Base-by-base conservation (phyloP, 2,888 invertebrate genomes). In the Zaprionus lineosus region DNA sequence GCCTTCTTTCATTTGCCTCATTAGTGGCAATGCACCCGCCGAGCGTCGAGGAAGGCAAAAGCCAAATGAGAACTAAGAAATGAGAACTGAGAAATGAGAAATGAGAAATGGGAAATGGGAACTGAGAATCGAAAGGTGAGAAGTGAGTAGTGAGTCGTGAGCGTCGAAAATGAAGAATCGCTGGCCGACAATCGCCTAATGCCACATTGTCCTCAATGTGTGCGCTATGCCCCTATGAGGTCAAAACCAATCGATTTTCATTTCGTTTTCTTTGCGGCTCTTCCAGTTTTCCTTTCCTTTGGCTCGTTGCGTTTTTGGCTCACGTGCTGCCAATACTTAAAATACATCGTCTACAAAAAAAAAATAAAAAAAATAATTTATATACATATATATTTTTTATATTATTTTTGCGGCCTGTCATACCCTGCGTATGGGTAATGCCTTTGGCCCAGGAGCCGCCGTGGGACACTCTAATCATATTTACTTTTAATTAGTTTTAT, bases 181-280 rank as follows among this genome's bases (percentile, higher is more conserved):
- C 44, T 47, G 46, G 64, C 59, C 59, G 34, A 63, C 36, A 51
- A 59, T 52, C 51, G 56, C 57, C 77, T 69, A 76, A 77, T 77
- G 77, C 74, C 58, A 39, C 62, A 53, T 36, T 60, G 78, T 41
- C 74, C 71, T 58, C 59, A 60, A 79, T 83, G 62, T 74, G 70
- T 61, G 73, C 79, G 60, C 58, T 70, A 67, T 74, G 71, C 68
- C 63, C 55, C 76, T 70, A 74, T 82, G 87, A 87, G 86, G 87
- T 86, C 86, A 86, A 86, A 86, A 87, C 75, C 86, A 86, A 86
- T 86, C 86, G 86, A 86, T 86, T 86, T 84, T 86, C 67, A 68
- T 76, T 67, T 77, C 61, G 60, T 64, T 72, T 63, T 64, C 57
- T 62, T 61, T 55, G 51, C 50, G 57, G n/a, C n/a, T n/a, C n/a